phyloP scores from a whole-genome alignment of 2,113 vertebrate genomes.

The Oncorhynchus gorbuscha region DNA sequence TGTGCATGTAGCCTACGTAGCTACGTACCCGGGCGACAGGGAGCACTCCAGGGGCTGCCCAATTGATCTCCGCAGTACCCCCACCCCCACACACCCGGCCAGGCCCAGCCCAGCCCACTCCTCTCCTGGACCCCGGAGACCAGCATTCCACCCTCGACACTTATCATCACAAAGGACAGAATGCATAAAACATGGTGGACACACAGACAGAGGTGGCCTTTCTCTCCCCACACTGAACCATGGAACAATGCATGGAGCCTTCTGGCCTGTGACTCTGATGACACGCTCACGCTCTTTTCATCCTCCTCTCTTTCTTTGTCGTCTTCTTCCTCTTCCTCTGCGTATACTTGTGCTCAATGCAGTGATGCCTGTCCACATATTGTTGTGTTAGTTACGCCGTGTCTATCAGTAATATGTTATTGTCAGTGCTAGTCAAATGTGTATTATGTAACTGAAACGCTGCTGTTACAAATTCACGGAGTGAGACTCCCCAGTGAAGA shows the following conservation, averaged over 20 bases:
- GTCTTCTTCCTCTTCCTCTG: constrained; percentile 69
- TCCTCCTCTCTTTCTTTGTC: constrained; percentile 55
- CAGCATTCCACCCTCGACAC: constrained; percentile 71
- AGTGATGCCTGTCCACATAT: constrained; percentile 66
- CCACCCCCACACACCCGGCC: no score
- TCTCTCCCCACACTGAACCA: constrained; percentile 69
- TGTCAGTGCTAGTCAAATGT: constrained; percentile 66
- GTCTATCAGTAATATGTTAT: constrained; percentile 12
- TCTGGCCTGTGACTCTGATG: constrained; percentile 78
- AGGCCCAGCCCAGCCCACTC: constrained; percentile 53
- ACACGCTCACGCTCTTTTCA: constrained; percentile 61
- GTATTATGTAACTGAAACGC: constrained; percentile 81
- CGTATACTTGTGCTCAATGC: constrained; percentile 57
- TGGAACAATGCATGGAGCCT: constrained; percentile 75
- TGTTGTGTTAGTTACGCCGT: constrained; percentile 54
- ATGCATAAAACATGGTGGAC: constrained; percentile 81
- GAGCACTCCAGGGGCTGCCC: constrained; percentile 53
- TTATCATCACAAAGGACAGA: constrained; percentile 82
- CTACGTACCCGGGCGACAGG: constrained; percentile 41
- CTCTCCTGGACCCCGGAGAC: constrained; percentile 68
- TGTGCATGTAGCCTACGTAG: constrained; percentile 35
- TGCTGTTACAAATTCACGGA: constrained; percentile 80
- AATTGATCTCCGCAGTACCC: constrained; percentile 59
- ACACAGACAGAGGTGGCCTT: constrained; percentile 73
- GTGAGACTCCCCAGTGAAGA: constrained; percentile 63